phyloP scores from a whole-genome alignment of 92 coral and sea anemone species.

The Porites evermanni region DNA sequence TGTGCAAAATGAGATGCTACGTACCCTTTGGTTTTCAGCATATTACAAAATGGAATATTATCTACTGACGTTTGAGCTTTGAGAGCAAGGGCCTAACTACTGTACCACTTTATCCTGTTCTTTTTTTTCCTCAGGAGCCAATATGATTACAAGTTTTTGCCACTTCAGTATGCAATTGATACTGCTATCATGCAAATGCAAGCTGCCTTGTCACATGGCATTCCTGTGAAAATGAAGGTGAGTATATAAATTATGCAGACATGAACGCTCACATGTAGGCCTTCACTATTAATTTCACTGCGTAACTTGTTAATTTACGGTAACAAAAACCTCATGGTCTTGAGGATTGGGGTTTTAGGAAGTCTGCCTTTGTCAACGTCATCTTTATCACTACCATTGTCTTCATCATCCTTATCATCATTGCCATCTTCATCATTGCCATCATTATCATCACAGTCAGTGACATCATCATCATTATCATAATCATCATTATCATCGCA shows the following conservation, averaged over 20 bases:
- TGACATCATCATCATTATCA: background rate
- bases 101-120: background rate
- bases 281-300: background rate
- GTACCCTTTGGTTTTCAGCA: no score
- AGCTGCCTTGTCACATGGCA: conserved; percentile 38
- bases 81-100: no score
- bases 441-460: no score
- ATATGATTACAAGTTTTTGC: conserved; percentile 33
- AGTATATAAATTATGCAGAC: conserved; percentile 9
- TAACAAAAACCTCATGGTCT: no score
- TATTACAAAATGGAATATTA: no score
- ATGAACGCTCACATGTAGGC: background rate
- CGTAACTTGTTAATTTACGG: no score
- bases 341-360: no score
- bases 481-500: background rate
- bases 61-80: no score
- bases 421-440: background rate
- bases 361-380: no score
- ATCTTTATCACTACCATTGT: no score
- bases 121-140: background rate
- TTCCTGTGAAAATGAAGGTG: conserved; percentile 68
- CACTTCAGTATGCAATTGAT: conserved; percentile 86
- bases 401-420: no score
- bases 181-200: conserved; percentile 76
- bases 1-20: no score